Evolutionary conservation across 2,113 vertebrate species (phyloP), one percentile per base, ranked within the genome.

Genomic region (Nibea albiflora): DNA sequence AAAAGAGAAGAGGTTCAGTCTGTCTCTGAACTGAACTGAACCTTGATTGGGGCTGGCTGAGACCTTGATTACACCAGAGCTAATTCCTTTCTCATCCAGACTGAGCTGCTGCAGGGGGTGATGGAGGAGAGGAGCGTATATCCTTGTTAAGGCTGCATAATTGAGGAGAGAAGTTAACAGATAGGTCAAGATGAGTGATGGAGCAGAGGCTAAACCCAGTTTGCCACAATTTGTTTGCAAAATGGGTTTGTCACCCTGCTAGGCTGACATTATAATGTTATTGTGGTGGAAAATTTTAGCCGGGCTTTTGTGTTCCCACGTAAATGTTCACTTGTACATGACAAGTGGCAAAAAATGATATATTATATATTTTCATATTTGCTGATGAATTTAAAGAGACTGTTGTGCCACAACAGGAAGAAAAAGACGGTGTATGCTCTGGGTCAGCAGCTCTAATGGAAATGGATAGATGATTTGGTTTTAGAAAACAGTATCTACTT

Each of bases 31-130:
- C 42, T 26, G 22, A 39, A 39, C 20, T 82, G n/a, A 81, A 54
- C 24, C 24, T 42, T 81, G 62, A 78, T 63, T 58, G 56, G 26
- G 19, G 26, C 64, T 60, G 63, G 46, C 50, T 63, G 42, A 63
- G 50, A 64, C 39, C 26, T 70, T 82, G 76, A 80, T 87, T 87
- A 81, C 73, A 22, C 24, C 53, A 73, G 39, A 49, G 58, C 28
- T 84, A 61, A 78, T 66, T 66, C 24, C 0, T 2, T 75, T 78
- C 52, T 47, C 49, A 58, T 52, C 22, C 47, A 50, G 14, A 22
- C n/a, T 58, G 75, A 69, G 35, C 44, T 80, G 58, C 57, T 11
- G 74, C 26, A 42, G 74, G 50, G 73, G 68, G 20, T 28, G 24
- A 61, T 60, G 75, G 17, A 39, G 50, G 26, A 67, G 73, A 63